Percentiles rank a stretch among this genome's conserved stretches.
These are phyloP conservation scores for Ricordea florida DNA, from an alignment of 92 coral and sea anemone species.

Conservation along the genomic window DNA sequence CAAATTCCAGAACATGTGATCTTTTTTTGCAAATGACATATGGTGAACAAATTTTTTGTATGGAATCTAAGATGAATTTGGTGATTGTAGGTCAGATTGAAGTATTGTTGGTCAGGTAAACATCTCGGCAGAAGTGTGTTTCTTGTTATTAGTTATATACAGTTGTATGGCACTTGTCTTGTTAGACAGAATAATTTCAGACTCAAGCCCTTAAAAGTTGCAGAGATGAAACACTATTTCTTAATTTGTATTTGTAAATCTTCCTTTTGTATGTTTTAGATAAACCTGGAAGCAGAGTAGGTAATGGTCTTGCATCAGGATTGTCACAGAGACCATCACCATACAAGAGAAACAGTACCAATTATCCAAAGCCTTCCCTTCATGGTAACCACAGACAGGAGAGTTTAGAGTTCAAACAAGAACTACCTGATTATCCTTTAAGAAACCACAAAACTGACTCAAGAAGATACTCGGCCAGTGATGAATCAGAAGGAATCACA, in stretches of 20 bases:
- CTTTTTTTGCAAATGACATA: no score
- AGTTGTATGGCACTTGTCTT: no score
- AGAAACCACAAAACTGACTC: constrained; percentile 22
- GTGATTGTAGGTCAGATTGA: no score
- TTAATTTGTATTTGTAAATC: not conserved
- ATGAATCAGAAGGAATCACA: constrained; percentile 34
- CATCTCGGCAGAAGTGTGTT: not conserved
- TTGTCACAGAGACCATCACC: constrained; percentile 3
- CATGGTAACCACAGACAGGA: not conserved
- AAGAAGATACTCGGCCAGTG: constrained; percentile 44
- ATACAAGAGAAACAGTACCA: constrained; percentile 4
- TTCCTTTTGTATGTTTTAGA: not conserved
- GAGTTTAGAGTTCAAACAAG: constrained; percentile 4
- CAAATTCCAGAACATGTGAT: no score
- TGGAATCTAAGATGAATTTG: no score
- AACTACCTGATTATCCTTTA: not conserved
- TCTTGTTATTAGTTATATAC: not conserved
- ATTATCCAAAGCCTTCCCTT: not conserved
- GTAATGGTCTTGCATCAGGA: not conserved
- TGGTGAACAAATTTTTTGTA: no score
- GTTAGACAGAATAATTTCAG: no score
- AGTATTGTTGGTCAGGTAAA: not conserved
- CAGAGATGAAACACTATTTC: no score
- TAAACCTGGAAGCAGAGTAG: not conserved
- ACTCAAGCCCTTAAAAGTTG: no score